These are phyloP conservation scores for Bombus pascuorum DNA, from an alignment of 1,140 invertebrate species.

Conservation along the genomic window DNA sequence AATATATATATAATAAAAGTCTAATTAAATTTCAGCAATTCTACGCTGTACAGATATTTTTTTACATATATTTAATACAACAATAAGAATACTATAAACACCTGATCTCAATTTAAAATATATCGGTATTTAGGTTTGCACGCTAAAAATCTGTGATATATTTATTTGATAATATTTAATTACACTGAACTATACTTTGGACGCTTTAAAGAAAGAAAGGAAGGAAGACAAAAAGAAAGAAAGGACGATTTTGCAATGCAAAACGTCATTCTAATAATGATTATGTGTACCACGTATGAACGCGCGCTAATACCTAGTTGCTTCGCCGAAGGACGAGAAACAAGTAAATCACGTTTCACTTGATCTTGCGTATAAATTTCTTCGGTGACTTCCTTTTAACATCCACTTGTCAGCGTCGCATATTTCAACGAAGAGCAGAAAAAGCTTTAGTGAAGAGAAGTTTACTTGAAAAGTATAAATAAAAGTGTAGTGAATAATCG, in stretches of 20 bases:
- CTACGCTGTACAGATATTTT: neutral
- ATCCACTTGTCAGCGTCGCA: conserved; percentile 40
- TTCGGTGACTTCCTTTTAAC: conserved; percentile 35
- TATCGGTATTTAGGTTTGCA: neutral
- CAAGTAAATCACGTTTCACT: conserved; percentile 18
- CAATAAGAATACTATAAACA: neutral
- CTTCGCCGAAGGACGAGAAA: conserved; percentile 42
- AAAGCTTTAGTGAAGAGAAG: conserved; percentile 5
- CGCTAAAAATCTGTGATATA: neutral
- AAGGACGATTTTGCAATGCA: conserved; percentile 47
- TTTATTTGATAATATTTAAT: neutral
- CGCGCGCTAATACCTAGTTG: conserved; percentile 54
- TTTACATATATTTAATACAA: neutral
- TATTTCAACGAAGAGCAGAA: conserved; percentile 30
- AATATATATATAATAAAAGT: neutral
- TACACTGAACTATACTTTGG: neutral
- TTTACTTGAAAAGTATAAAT: conserved; percentile 38
- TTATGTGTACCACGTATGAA: conserved; percentile 43
- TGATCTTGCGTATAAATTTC: conserved; percentile 38
- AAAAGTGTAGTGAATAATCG: conserved; percentile 3
- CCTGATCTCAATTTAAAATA: neutral
- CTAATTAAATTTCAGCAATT: neutral
- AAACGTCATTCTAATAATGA: conserved; percentile 58
- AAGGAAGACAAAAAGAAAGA: neutral
- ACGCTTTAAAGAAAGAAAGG: neutral